These are phyloP conservation scores for Drosophila mimica DNA, from an alignment of 2,888 invertebrate species.

Conservation along the genomic window DNA sequence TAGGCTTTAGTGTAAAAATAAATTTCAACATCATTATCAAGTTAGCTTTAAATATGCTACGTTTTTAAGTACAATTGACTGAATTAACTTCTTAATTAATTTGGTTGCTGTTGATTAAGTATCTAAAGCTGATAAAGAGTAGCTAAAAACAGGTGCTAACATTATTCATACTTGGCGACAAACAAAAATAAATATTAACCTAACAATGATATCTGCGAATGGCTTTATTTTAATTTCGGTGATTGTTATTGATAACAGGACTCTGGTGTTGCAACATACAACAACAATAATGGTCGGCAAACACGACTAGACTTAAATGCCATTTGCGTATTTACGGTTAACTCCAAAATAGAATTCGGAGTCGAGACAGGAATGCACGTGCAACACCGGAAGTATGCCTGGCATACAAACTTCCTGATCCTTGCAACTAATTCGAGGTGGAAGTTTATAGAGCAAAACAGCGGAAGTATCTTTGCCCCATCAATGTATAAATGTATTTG, in stretches of 20 bases:
- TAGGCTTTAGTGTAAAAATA: not conserved
- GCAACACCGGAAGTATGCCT: not conserved
- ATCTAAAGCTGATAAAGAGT: not conserved
- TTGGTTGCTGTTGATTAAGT: not conserved
- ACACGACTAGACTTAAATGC: not conserved
- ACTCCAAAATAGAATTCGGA: not conserved
- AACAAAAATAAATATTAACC: not conserved
- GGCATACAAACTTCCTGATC: conserved; percentile 8
- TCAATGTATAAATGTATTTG: not conserved
- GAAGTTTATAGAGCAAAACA: not conserved
- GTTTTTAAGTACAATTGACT: not conserved
- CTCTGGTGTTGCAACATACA: not conserved
- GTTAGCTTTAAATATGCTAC: not conserved
- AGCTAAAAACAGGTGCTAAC: not conserved
- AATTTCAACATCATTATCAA: not conserved
- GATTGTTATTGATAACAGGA: not conserved
- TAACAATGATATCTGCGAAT: not conserved
- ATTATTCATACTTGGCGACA: not conserved
- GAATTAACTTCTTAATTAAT: not conserved
- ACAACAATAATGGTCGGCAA: not conserved
- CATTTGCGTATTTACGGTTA: not conserved
- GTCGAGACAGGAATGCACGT: not conserved
- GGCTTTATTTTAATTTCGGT: not conserved
- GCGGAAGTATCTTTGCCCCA: conserved; percentile 1
- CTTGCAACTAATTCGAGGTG: not conserved